These are phyloP conservation scores for Cybosia mesomella DNA, from an alignment of 2,888 invertebrate species.

Conservation along the genomic window DNA sequence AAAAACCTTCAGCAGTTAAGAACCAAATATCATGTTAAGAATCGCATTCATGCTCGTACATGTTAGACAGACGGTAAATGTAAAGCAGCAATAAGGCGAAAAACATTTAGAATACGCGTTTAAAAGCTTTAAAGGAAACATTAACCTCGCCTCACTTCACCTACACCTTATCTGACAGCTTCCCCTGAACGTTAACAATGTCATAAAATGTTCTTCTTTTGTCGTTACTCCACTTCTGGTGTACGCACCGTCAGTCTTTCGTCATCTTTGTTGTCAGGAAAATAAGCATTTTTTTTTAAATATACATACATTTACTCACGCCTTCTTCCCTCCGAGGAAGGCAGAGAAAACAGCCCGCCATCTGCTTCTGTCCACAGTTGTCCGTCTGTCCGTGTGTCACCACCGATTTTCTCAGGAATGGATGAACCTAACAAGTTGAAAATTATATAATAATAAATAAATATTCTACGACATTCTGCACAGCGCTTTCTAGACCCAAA, in stretches of 20 bases:
- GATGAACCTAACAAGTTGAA: too few species aligned
- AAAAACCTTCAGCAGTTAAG: conserved; percentile 4
- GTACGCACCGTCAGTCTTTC: conserved; percentile 20
- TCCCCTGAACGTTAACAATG: conserved; percentile 58
- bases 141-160: conserved; percentile 35
- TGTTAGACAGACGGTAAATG: not conserved
- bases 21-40: conserved; percentile 5
- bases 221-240: conserved; percentile 51
- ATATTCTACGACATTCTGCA: too few species aligned
- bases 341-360: too few species aligned
- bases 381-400: too few species aligned
- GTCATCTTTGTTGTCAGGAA: not conserved
- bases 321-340: too few species aligned
- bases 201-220: conserved; percentile 56
- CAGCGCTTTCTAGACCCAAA: too few species aligned
- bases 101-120: conserved; percentile 25
- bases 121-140: conserved; percentile 41
- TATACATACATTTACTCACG: too few species aligned
- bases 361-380: too few species aligned
- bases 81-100: conserved; percentile 10
- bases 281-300: not conserved
- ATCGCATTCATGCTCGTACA: not conserved
- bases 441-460: too few species aligned
- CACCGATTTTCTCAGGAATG: too few species aligned
- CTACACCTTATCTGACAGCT: conserved; percentile 44